Conservation (phyloP, 1,140 invertebrate genomes). For the Drosophila sp. region DNA sequence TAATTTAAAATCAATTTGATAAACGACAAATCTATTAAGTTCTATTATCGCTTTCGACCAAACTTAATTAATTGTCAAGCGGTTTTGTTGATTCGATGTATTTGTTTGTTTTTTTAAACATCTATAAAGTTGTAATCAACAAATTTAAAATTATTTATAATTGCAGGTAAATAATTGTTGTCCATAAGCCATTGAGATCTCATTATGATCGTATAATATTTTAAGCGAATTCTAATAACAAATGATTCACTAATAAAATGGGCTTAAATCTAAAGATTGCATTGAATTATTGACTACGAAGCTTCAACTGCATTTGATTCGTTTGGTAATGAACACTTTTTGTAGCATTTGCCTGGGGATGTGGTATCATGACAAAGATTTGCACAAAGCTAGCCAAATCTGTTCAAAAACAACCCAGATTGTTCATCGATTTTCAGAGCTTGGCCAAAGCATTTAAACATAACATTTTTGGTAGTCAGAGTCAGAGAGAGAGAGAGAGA, state of each 20-base stretch:
- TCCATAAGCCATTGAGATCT: too few relatives aligned
- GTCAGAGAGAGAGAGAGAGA: not conserved
- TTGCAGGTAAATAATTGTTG: too few relatives aligned
- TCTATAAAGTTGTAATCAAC: too few relatives aligned
- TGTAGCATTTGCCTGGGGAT: constrained; percentile 3
- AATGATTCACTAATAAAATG: not conserved
- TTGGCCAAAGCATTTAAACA: constrained; percentile 53
- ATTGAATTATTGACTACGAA: not conserved
- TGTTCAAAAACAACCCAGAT: not conserved
- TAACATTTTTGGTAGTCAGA: constrained; percentile 37
- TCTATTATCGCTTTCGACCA: not conserved
- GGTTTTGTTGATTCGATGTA: not conserved
- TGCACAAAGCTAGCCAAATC: constrained; percentile 21
- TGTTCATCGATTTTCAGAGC: constrained; percentile 5
- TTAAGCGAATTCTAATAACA: too few relatives aligned
- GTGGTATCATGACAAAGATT: constrained; percentile 24
- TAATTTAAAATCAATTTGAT: constrained; percentile 27
- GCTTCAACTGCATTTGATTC: constrained; percentile 11
- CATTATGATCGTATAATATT: too few relatives aligned
- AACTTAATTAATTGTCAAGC: not conserved
- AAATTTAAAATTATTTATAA: too few relatives aligned
- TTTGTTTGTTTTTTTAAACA: too few relatives aligned
- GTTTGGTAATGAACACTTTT: constrained; percentile 12
- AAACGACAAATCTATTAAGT: not conserved
- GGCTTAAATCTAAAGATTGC: constrained; percentile 8